Base-by-base conservation (phyloP, 2,113 vertebrate genomes). In the Bagarius yarrelli region DNA sequence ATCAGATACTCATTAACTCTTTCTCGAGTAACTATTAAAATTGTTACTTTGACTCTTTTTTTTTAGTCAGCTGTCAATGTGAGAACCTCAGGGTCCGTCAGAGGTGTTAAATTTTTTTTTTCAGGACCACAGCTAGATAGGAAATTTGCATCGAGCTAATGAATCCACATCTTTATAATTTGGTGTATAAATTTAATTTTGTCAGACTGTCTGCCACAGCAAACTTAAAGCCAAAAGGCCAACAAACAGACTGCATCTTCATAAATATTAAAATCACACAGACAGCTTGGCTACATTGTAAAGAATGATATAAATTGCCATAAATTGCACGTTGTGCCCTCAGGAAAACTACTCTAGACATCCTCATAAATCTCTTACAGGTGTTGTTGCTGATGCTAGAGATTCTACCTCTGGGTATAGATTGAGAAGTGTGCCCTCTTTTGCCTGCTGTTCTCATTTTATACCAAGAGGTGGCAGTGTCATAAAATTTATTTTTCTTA, bases 381-480 rank as follows among this genome's bases (percentile, higher is more conserved):
- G 0, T 52, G 1, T 47, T 25, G 40, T 27, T 16, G 40, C 6
- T 70, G 15, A 9, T 70, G 67, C 0, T 27, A 3, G n/a, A 9
- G 67, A 8, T 50, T 50, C 5, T 18, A 1, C 5, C 44, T 70
- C 4, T 18, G 12, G 16, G 23, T 36, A n/a, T 60, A 5, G 36
- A 11, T 52, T 57, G 50, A 23, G 23, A 30, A 16, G 25, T 40
- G 69, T 11, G 0, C 12, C 18, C 60, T n/a, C 14, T 55, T 55
- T 47, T 27, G 13, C 13, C 21, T 72, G 55, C 67, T 19, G 63
- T 76, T 70, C 32, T 21, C 4, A 2, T 52, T 80, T 15, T 76
- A 27, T 55, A 71, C 67, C 84, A 81, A 70, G 40, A 76, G 73
- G 77, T 63, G 84, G 78, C 78, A 52, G 34, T 83, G n/a, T 83